Base-by-base conservation (phyloP, 2,797 vertebrate species). In the Peromyscus attwateri region DNA sequence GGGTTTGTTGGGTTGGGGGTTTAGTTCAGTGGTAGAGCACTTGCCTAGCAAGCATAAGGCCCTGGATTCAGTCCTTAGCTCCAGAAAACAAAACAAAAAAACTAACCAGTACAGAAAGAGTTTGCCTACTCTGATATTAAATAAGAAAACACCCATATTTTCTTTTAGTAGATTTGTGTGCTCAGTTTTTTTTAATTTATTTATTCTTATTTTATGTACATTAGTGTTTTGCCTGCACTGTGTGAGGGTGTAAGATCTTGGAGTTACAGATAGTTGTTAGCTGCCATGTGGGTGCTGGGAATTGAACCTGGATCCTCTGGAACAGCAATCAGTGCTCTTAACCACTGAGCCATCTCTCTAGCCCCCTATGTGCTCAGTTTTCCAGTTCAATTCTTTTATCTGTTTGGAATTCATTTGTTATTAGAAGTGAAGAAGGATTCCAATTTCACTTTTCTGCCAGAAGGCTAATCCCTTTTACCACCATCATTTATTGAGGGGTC, bases 121-220 rank as follows among this genome's bases (percentile, higher is more conserved):
- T 8, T 77, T 89, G 1, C 13, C 25, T 89, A 80, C 17, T 82
- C 34, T 25, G n/a, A 31, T 82, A 46, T 73, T 75, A 89, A 43
- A 71, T 40, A 94, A 80, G 52, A 3, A 40, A 60, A 60, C 12
- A 55, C 17, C 13, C 17, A 60, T 77, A 57, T 95, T 97, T 95
- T 96, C 89, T 95, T 91, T 62, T 93, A 96, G 66, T 93, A 66
- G 29, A 89, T 89, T 95, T 95, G 34, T 88, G 10, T 73, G 49
- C 37, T 73, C 70, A 85, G n/a, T 46, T 85, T 49, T 68, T 49
- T 52, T 55, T 0, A 55, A 57, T 19, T 57, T 57, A 19, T 57
- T 57, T 57, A 57, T 19, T 19, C 17, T 57, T 57, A 57, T 57
- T 57, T 57, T 57, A 57, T 57, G 55, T 57, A 57, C 55, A 57